These are phyloP conservation scores for Acrocephalus arundinaceus DNA, from an alignment of 2,113 vertebrate genomes.

Conservation along the genomic window DNA sequence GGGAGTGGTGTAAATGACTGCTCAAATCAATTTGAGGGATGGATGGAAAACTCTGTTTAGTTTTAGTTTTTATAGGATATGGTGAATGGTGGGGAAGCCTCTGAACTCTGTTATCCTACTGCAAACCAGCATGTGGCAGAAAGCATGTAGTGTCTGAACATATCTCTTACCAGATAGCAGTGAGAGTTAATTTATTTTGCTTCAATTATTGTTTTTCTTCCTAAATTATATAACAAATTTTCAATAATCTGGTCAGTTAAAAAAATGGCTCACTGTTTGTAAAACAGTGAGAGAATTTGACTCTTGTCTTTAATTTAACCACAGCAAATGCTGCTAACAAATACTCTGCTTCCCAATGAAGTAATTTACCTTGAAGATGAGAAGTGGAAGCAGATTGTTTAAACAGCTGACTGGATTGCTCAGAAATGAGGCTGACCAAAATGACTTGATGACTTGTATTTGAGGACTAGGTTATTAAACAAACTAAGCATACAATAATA, in stretches of 20 bases:
- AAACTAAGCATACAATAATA: not conserved
- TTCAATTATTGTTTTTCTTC: not conserved
- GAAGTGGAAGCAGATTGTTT: slow-evolving; percentile 12
- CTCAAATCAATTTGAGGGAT: not conserved
- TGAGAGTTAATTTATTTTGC: not conserved
- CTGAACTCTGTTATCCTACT: not conserved
- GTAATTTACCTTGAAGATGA: slow-evolving; percentile 37
- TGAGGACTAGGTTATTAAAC: not conserved
- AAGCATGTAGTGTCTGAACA: not conserved
- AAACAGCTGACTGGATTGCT: slow-evolving; percentile 22
- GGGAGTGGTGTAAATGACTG: not conserved
- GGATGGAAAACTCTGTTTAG: not conserved
- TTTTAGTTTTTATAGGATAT: not conserved
- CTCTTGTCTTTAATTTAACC: not conserved
- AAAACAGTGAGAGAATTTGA: not conserved
- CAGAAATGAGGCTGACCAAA: slow-evolving; percentile 16
- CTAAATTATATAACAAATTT: not conserved
- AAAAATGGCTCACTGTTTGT: not conserved
- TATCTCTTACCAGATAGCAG: not conserved
- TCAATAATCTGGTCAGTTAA: not conserved
- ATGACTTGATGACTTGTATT: not conserved
- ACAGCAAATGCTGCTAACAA: not conserved
- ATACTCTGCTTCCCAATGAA: not conserved
- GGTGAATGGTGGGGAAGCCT: not conserved
- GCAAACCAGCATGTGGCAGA: not conserved